A percentile compares a stretch with the other conserved stretches of the same genome.
These are phyloP conservation scores for Muraenolepis orangiensis DNA, from an alignment of 2,797 vertebrate genomes.

Conservation along the genomic window DNA sequence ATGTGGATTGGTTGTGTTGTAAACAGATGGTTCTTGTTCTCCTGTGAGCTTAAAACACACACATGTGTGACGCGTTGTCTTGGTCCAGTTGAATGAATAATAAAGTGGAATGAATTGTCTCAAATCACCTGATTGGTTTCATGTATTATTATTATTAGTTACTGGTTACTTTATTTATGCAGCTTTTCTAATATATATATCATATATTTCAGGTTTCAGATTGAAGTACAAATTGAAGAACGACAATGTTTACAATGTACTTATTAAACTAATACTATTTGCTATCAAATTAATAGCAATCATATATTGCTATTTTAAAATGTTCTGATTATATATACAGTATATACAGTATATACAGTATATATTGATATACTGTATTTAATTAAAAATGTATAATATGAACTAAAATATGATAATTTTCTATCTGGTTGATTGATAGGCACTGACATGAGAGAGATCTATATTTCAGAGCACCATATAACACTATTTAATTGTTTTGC, in stretches of 20 bases:
- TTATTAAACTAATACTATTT: too few species aligned
- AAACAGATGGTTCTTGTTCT: neutral
- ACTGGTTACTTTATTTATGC: neutral
- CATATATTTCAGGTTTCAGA: too few species aligned
- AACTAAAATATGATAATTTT: neutral
- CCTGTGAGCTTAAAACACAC: too few species aligned
- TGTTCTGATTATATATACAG: too few species aligned
- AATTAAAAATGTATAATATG: too few species aligned
- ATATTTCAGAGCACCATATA: neutral
- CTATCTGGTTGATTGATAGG: neutral
- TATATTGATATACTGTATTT: too few species aligned
- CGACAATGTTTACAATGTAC: too few species aligned
- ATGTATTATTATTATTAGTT: neutral
- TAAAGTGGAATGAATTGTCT: neutral
- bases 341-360: too few species aligned
- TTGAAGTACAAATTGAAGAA: neutral
- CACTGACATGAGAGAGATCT: neutral
- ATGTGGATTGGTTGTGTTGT: too few species aligned
- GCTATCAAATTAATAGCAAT: too few species aligned
- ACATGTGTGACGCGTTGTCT: neutral
- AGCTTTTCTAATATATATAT: neutral
- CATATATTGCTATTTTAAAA: too few species aligned
- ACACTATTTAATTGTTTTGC: neutral
- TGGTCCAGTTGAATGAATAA: neutral
- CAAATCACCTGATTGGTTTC: neutral